phyloP scores from a whole-genome alignment of 1,140 invertebrate species.

The Drosophila cardini region DNA sequence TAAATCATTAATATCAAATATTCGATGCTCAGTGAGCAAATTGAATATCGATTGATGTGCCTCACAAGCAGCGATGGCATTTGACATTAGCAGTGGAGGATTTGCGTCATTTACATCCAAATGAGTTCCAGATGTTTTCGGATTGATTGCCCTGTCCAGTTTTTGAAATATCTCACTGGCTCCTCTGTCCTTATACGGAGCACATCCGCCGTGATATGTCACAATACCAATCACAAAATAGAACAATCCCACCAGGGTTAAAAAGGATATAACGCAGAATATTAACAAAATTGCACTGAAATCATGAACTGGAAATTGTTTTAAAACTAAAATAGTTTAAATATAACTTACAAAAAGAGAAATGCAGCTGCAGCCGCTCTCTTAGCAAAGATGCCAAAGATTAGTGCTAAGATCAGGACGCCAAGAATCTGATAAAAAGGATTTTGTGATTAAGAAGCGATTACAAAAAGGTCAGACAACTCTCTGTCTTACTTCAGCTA shows the following conservation, averaged over 20 bases:
- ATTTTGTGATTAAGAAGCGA: no score
- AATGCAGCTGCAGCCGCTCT: conserved; percentile 93
- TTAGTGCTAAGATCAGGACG: conserved; percentile 89
- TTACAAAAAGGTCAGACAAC: no score
- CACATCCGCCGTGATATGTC: conserved; percentile 90
- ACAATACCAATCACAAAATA: conserved; percentile 90
- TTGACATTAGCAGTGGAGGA: conserved; percentile 63
- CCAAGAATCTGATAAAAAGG: conserved; percentile 54
- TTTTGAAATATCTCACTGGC: background rate
- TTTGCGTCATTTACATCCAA: background rate
- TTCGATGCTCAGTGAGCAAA: conserved; percentile 85
- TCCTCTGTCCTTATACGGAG: conserved; percentile 89
- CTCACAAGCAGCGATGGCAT: conserved; percentile 88
- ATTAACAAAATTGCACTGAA: conserved; percentile 92
- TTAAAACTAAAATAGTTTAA: conserved; percentile 39
- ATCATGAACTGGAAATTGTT: background rate
- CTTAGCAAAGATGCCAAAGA: conserved; percentile 91
- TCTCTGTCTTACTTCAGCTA: background rate
- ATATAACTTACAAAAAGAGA: conserved; percentile 89
- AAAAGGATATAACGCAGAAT: conserved; percentile 89
- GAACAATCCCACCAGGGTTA: conserved; percentile 87
- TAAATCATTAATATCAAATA: conserved; percentile 61
- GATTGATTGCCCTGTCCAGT: conserved; percentile 85
- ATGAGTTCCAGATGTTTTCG: conserved; percentile 81
- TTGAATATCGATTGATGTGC: conserved; percentile 90